Evolutionary conservation across 1,140 invertebrate species (phyloP), one percentile per base, ranked within the genome.

Genomic region (Drosophila fuyamai): DNA sequence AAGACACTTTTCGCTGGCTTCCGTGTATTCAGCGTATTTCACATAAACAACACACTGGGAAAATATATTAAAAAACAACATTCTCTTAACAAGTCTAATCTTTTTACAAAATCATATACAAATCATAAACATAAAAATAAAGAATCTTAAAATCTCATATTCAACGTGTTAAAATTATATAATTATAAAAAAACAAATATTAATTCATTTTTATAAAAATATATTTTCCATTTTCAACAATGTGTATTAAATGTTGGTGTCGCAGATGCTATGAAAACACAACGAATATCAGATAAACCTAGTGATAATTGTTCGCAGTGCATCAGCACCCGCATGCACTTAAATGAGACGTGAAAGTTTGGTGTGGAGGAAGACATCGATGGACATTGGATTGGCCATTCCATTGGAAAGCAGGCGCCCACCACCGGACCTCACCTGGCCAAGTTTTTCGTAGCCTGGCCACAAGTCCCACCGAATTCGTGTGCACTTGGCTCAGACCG

Each of bases 281-380:
- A 23, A 23, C 36, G 9, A 43, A 43, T 16, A 14, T 14, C 6
- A 6, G 12, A 2, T 2, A 18, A 16, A 18, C 5, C 4, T 14
- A 10, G 10, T 14, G 18, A 18, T 23, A 27, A 13, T 54, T 54
- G 38, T 40, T 60, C 8, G 36, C 32, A 55, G 58, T 60, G 48
- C 58, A 60, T 29, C 66, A 63, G 81, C 82, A 88, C 82, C 83
- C 79, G 82, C 83, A 88, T 82, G 83, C 71, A 79, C 79, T 76
- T 70, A 88, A 88, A 88, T 82, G 71, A 88, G 83, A 88, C 83
- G 83, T 79, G 83, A 86, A 86, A 86, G 83, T 86, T 86, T 76
- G 56, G 62, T 76, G 81, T 73, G 59, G 53, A 48, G 27, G 14
- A 59, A 62, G 60, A 40, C 65, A 16, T 54, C 48, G 66, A 72